A percentile compares a stretch with the other conserved stretches of the same genome.
phyloP scores from a whole-genome alignment of 2,113 vertebrate genomes.

The Poeciliopsis occidentalis region DNA sequence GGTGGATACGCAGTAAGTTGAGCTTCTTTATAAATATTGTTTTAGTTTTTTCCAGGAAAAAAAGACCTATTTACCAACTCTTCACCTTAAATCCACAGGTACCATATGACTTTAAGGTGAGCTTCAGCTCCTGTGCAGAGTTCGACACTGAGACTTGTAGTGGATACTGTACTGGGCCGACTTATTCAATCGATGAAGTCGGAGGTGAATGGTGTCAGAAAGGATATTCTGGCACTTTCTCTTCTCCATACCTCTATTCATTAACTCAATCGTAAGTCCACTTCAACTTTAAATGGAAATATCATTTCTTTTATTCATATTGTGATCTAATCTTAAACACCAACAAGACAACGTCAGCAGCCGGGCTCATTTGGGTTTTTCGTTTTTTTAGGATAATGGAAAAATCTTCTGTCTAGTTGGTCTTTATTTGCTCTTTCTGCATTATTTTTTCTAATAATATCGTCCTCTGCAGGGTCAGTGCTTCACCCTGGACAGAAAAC shows the following conservation, averaged over 20 bases:
- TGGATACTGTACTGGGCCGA: background rate
- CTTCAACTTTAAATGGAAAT: background rate
- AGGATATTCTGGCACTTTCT: background rate
- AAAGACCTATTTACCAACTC: too few relatives aligned
- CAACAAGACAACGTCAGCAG: background rate
- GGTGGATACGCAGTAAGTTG: background rate
- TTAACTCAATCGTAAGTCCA: background rate
- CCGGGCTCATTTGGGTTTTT: background rate
- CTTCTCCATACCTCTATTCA: accelerated
- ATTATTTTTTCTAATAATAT: background rate
- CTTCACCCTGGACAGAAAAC: slow-evolving; percentile 13
- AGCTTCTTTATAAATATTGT: too few relatives aligned
- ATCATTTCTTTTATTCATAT: background rate
- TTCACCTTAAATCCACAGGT: background rate
- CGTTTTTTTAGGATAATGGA: background rate
- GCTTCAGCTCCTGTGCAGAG: background rate
- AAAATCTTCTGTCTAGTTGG: background rate
- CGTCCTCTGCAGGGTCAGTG: background rate
- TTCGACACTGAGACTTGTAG: background rate
- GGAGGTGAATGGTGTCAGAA: slow-evolving; percentile 24
- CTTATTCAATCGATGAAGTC: background rate
- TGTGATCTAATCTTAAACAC: background rate
- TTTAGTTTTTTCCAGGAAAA: too few relatives aligned
- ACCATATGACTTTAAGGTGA: background rate
- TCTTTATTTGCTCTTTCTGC: background rate